Base-by-base conservation (phyloP, 2,888 invertebrate species). In the Apomyelois bistriatella region DNA sequence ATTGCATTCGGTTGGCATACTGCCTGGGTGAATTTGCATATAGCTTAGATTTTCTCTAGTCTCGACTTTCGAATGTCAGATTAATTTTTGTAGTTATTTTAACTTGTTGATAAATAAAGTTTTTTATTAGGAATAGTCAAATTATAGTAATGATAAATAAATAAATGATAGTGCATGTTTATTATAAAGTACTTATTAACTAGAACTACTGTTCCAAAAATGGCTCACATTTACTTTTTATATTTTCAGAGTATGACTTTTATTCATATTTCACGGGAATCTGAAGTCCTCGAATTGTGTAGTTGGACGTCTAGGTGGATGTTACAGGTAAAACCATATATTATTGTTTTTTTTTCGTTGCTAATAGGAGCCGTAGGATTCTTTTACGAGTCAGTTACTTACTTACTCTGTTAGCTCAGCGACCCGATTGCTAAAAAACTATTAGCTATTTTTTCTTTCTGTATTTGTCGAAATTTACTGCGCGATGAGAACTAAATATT, bases 241-340 rank as follows among this genome's bases (percentile, higher is more conserved):
- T 58, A 54, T 55, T 87, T 90, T 17, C 84, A 98, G 98, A 98
- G 96, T 87, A 97, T 98, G 97, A 92, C 94, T 86, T 98, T 96
- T 90, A 94, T 98, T 82, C 98, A 98, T 87, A 76, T 95, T 95
- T 83, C 99, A 99, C 88, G 99, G 99, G 66, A 99, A 99, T 93
- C 94, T 99, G 68, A 99, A 99, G 90, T 98, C 98, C 57, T 98
- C 99, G 65, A 99, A 99, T 92, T 99, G 99, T 91, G 97, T 99
- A 54, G 98, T 99, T 50, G n/a, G n/a, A 99, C 98, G 49, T 97
- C 97, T 62, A 94, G 99, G 58, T 99, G 99, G 99, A 97, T 98
- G 85, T 93, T 99, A 51, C 98, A 99, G 92, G 93, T 93, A 60
- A 83, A 60, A 47, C n/a, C 4, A 37, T 37, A n/a, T n/a, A n/a